Conservation (phyloP, 2,113 vertebrate species). For the Empidonax traillii region DNA sequence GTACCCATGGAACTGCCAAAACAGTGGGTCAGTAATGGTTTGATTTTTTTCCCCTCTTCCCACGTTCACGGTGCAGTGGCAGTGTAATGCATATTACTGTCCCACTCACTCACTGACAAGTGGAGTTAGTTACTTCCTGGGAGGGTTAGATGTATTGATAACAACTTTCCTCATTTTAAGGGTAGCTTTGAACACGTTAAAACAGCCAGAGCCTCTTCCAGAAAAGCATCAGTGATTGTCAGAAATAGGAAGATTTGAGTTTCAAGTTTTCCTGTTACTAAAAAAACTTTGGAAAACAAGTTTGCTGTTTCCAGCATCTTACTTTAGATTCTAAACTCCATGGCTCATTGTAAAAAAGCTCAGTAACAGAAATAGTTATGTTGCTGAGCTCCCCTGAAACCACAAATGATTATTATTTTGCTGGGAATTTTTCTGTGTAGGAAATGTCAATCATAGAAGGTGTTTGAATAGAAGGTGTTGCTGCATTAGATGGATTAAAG, state of each 20-base stretch:
- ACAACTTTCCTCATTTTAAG: background rate
- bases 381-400: background rate
- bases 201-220: background rate
- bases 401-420: background rate
- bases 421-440: background rate
- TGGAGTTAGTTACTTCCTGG: background rate
- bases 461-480: background rate
- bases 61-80: background rate
- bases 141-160: background rate
- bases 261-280: background rate
- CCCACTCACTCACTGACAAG: rapidly evolving
- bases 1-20: background rate
- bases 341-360: background rate
- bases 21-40: background rate
- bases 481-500: background rate
- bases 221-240: background rate
- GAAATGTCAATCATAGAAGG: background rate
- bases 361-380: background rate
- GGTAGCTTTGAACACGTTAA: background rate
- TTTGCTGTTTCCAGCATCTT: background rate
- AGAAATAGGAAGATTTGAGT: background rate
- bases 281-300: background rate
- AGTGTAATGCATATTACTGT: background rate
- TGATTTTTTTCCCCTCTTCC: background rate
- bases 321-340: background rate